Percentiles rank a stretch among this genome's conserved stretches.
Evolutionary conservation across 2,797 vertebrate species (phyloP).

Genomic region (Crenichthys baileyi): DNA sequence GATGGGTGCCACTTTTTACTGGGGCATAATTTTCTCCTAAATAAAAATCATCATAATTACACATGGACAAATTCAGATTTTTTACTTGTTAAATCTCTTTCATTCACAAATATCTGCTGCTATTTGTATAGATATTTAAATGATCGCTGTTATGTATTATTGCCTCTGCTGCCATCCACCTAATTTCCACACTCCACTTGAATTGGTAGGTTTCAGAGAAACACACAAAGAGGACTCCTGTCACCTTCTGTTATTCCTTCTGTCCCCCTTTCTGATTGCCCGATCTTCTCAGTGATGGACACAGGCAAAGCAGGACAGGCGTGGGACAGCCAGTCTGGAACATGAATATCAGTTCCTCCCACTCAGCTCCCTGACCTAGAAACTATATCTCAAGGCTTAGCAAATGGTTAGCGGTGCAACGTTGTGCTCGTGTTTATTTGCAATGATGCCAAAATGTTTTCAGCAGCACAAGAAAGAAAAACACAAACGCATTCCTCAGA

Average conservation of each 20-base stretch:
- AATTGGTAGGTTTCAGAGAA: not conserved
- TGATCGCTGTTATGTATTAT: not conserved
- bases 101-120: not conserved
- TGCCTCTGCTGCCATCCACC: not conserved
- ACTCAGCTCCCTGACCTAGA: conserved; percentile 42
- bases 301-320: not conserved
- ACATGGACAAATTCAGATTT: not conserved
- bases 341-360: conserved; percentile 42
- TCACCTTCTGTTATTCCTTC: conserved; percentile 31
- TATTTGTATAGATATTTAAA: not conserved
- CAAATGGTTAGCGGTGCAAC: not conserved
- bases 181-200: not conserved
- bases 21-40: not conserved
- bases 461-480: not conserved
- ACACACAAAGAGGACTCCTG: not conserved
- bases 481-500: conserved; percentile 13
- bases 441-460: not conserved
- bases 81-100: not conserved
- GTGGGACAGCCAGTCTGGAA: conserved; percentile 13
- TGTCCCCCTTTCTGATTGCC: conserved; percentile 19
- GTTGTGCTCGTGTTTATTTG: conserved; percentile 5
- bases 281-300: not conserved
- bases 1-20: not conserved
- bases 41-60: not conserved
- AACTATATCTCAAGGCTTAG: conserved; percentile 6